Conservation (phyloP, 2,113 vertebrate species). For the Xenus cinereus region DNA sequence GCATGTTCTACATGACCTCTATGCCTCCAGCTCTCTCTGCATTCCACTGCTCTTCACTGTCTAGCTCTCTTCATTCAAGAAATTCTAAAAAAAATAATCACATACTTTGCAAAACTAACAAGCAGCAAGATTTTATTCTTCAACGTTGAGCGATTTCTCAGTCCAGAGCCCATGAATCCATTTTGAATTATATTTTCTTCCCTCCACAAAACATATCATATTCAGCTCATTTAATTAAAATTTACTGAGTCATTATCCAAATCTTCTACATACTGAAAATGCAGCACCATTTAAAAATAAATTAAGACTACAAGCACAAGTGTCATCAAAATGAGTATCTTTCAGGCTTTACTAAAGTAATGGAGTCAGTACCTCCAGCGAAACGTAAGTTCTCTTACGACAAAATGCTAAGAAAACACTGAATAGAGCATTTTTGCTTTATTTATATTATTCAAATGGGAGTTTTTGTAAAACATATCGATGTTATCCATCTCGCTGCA, state of each 20-base stretch:
- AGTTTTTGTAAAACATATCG: not conserved
- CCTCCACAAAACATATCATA: not conserved
- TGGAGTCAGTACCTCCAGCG: not conserved
- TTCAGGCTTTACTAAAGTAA: slow-evolving; percentile 1
- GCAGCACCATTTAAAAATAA: slow-evolving; percentile 43
- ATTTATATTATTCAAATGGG: not conserved
- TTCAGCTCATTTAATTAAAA: slow-evolving; percentile 70
- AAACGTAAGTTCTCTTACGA: not conserved
- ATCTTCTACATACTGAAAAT: not conserved
- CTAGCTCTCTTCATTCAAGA: not conserved
- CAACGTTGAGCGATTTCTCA: not conserved
- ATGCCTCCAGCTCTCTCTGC: not conserved
- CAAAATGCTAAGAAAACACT: not conserved
- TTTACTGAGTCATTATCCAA: slow-evolving; percentile 59
- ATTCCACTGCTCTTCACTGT: not conserved
- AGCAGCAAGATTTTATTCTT: not conserved
- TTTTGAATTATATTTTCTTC: slow-evolving; percentile 2
- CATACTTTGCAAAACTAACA: not conserved
- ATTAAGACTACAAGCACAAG: slow-evolving; percentile 4
- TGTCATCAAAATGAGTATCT: not conserved
- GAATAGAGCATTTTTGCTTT: not conserved
- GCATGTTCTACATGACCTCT: not conserved
- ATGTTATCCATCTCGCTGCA: not conserved
- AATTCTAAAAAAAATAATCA: not conserved
- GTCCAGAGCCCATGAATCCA: slow-evolving; percentile 7